A percentile compares a stretch with the other conserved stretches of the same genome.
Conservation (phyloP, 2,888 invertebrate genomes). For the Leucania comma region DNA sequence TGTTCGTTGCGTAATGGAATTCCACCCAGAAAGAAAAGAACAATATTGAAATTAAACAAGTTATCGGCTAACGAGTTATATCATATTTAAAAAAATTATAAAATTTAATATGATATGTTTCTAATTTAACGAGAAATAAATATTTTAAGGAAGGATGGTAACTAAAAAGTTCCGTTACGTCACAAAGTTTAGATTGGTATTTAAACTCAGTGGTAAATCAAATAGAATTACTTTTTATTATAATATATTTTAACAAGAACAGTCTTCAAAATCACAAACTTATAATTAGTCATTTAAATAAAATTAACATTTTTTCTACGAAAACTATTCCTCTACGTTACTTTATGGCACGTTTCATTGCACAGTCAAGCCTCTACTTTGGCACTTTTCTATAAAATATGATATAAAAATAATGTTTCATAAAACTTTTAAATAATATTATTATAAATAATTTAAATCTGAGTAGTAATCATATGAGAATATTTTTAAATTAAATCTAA, state of each 20-base stretch:
- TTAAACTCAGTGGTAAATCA: constrained; percentile 3
- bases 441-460: no score
- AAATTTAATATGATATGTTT: constrained; percentile 1
- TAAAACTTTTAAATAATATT: no score
- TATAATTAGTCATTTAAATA: not conserved
- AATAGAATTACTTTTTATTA: constrained; percentile 1
- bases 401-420: no score
- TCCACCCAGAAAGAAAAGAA: no score
- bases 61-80: constrained; percentile 1
- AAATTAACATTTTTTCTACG: not conserved
- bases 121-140: constrained; percentile 9
- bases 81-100: not conserved
- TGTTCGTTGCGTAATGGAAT: no score
- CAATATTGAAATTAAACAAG: constrained; percentile 1
- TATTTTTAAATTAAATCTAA: no score
- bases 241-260: constrained; percentile 7
- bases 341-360: no score
- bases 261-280: constrained; percentile 8
- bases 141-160: constrained; percentile 3
- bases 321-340: no score
- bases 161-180: constrained; percentile 7
- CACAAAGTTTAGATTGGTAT: constrained; percentile 1
- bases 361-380: no score
- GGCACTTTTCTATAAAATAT: no score
- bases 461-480: no score